Evolutionary conservation across 2,888 invertebrate species (phyloP), one percentile per base, ranked within the genome.

Genomic region (Drosophila multiciliata): DNA sequence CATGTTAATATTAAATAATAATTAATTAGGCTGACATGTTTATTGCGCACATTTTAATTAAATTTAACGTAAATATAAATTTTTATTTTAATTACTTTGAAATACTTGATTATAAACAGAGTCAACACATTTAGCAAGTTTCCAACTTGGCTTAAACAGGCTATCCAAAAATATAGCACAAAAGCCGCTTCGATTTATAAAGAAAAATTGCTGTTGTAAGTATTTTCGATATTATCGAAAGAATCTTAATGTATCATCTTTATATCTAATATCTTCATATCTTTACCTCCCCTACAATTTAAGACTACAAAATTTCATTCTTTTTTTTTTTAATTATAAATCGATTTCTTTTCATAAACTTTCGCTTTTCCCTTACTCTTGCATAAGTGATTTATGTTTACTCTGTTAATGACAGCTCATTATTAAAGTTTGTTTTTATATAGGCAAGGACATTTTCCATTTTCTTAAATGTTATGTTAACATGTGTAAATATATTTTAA

Each of bases 1-100:
- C 66, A 58, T 40, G 20, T 26, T 33, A 61, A 23, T 20, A 23
- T 7, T 40, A 62, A 49, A 60, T 23, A 50, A 40, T 29, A 52
- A 36, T 35, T 59, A 40, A 67, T 67, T 67, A 57, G 38, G n/a
- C 15, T 29, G 29, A 0, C n/a, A 1, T 55, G 29, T 15, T 57
- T 29, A 40, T 20, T 57, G 29, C 15, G 8, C n/a, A 55, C 26
- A 49, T 26, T 26, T 11, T 11, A 26, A 23, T 11, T 26, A 11
- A 35, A 2, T 15, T 17, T 23, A n/a, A 38, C 2, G 2, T 26
- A 6, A 23, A 54, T 3, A 6, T 5, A 17, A 5, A 5, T 11
- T 38, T 7, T 26, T 6, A 1, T 55, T 26, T 29, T 5, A 1
- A 5, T 12, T 55, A n/a, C 26, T 2, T n/a, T 36, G 26, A 36